Evolutionary conservation across 2,888 invertebrate genomes (phyloP), one percentile per base, ranked within the genome.

Genomic region (Agonum fuliginosum): DNA sequence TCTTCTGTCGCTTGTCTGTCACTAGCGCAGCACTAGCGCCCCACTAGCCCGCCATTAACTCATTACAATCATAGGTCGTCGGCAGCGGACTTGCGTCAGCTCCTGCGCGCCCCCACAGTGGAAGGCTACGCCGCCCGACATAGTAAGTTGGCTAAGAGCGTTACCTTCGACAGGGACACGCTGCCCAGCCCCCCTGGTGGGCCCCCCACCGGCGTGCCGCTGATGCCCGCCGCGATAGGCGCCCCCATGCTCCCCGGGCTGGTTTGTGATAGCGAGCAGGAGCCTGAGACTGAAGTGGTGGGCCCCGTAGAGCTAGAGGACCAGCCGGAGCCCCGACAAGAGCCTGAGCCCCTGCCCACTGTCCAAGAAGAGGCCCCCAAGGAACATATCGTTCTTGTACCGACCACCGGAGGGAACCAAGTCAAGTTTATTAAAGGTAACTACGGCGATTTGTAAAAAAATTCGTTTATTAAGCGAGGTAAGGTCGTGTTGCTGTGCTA

Each of bases 41-140:
- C 5, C 24, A 30, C 12, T 19, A 37, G 3, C 30, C 71, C 24
- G n/a, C 10, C 22, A 22, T 10, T 72, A 37, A 37, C n/a, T n/a
- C n/a, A n/a, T n/a, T n/a, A n/a, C n/a, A n/a, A n/a, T n/a, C n/a
- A n/a, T 30, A 46, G 46, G 46, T 37, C 24, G 22, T 51, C 41
- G 48, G 58, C 30, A 69, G 78, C 88, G 79, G 93, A 94, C 83
- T 87, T 93, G 75, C 91, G 89, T 82, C 92, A 90, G 84, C 87
- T 96, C 79, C 92, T 94, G 88, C 89, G 93, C 83, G 95, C 95
- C 24, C 96, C 94, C 79, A 96, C 95, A 78, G 88, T 96, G 82
- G 95, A 95, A 89, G 96, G 96, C 78, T 96, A 95, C 87, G 95
- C 95, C 78, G 95, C 95, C 70, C 90, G 96, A 84, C 95, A 95